A percentile compares a stretch with the other conserved stretches of the same genome.
These are phyloP conservation scores for Drosophila subsilvestris DNA, from an alignment of 2,888 invertebrate species.

Conservation along the genomic window DNA sequence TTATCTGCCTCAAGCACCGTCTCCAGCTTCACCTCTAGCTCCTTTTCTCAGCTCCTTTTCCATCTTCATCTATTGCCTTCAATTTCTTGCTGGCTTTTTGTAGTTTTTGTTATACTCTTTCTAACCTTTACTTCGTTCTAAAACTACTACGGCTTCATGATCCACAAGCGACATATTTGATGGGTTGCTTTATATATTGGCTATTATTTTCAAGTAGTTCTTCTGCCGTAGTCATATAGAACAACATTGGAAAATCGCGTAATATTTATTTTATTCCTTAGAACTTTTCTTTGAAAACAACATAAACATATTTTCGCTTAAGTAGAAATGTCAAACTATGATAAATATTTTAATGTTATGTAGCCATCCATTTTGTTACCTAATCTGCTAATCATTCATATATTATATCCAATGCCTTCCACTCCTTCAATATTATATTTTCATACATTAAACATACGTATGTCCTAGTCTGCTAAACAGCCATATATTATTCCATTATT, in stretches of 20 bases:
- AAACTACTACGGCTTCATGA: background rate
- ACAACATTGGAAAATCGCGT: no score
- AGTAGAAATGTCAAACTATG: no score
- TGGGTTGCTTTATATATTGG: no score
- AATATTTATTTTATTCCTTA: no score
- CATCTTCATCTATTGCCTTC: constrained; percentile 21
- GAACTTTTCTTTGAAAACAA: no score
- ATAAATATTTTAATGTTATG: no score
- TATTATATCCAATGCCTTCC: background rate
- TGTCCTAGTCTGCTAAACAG: background rate
- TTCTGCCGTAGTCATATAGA: no score
- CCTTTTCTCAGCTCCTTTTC: constrained; percentile 32
- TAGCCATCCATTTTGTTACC: background rate
- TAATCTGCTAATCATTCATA: background rate
- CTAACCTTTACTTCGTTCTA: background rate
- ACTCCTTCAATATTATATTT: background rate
- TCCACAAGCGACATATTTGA: no score
- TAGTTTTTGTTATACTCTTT: constrained; percentile 14
- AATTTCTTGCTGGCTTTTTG: constrained; percentile 26
- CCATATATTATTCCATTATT: background rate
- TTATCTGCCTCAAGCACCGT: constrained; percentile 72
- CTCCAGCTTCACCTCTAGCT: constrained; percentile 45
- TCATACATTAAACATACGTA: background rate
- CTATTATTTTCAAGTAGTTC: no score
- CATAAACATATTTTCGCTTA: no score